Evolutionary conservation across 2,888 invertebrate genomes (phyloP).

Genomic region (Morpho deidamia): DNA sequence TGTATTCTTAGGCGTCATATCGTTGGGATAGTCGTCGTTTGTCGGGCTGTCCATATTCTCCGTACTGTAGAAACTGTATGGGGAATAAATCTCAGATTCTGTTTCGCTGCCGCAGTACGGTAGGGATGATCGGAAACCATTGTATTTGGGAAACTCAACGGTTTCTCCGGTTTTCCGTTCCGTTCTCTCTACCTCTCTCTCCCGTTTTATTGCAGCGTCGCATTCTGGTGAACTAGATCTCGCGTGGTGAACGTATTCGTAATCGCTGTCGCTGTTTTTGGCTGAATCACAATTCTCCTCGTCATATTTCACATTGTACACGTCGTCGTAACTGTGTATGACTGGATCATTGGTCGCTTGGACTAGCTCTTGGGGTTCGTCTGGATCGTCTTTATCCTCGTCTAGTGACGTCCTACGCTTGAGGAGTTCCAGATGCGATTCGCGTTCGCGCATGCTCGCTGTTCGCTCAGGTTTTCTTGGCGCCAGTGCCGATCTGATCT

Average conservation of each 20-base stretch:
- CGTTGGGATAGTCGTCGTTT: slow-evolving; percentile 64
- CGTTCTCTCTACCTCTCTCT: slow-evolving; percentile 46
- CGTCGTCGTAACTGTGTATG: slow-evolving; percentile 71
- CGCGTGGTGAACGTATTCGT: slow-evolving; percentile 81
- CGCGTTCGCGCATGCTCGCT: slow-evolving; percentile 90
- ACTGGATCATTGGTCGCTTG: slow-evolving; percentile 69
- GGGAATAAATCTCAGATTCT: slow-evolving; percentile 90
- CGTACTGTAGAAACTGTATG: slow-evolving; percentile 86
- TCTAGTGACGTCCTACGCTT: slow-evolving; percentile 68
- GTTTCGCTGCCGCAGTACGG: slow-evolving; percentile 91
- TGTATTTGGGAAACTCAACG: slow-evolving; percentile 80
- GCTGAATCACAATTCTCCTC: slow-evolving; percentile 67
- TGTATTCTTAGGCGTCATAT: slow-evolving; percentile 64
- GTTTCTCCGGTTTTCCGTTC: slow-evolving; percentile 52
- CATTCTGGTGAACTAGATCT: slow-evolving; percentile 84
- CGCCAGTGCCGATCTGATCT: slow-evolving; percentile 88
- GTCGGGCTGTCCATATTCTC: slow-evolving; percentile 72
- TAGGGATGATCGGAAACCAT: slow-evolving; percentile 81
- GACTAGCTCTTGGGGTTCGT: slow-evolving; percentile 63
- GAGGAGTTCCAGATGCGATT: slow-evolving; percentile 81
- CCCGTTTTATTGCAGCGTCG: slow-evolving; percentile 76
- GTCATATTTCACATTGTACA: slow-evolving; percentile 68
- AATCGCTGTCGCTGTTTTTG: slow-evolving; percentile 79
- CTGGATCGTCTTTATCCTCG: slow-evolving; percentile 74
- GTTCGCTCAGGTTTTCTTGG: slow-evolving; percentile 92